phyloP scores from a whole-genome alignment of 2,113 vertebrate species.

The Oxyura jamaicensis region DNA sequence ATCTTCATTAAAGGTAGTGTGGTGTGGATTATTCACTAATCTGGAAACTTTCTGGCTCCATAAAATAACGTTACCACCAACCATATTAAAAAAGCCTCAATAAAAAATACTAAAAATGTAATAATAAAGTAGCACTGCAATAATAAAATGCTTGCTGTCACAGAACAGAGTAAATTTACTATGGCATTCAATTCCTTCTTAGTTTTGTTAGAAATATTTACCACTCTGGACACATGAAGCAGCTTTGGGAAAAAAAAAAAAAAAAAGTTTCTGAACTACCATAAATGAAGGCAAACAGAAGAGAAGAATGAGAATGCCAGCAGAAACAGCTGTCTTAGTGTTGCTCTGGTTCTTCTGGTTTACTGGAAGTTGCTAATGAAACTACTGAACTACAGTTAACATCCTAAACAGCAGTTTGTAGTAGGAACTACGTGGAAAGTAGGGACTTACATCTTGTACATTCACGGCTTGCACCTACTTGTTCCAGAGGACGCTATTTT shows the following conservation, averaged over 20 bases:
- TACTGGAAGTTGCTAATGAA: background rate
- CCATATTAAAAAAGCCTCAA: background rate
- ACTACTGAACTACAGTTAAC: background rate
- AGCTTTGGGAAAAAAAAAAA: background rate
- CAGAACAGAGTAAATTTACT: background rate
- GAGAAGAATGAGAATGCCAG: background rate
- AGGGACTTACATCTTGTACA: background rate
- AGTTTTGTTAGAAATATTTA: background rate
- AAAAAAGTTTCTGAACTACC: background rate
- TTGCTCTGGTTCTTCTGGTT: background rate
- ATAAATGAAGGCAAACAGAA: background rate
- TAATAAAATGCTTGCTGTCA: slow-evolving; percentile 15
- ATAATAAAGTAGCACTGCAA: background rate
- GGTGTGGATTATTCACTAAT: slow-evolving; percentile 51
- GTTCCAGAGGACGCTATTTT: background rate
- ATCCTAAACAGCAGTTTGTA: background rate
- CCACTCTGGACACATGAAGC: background rate
- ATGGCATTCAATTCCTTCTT: background rate
- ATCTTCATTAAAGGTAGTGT: slow-evolving; percentile 63
- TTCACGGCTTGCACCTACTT: background rate
- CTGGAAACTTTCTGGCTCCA: slow-evolving; percentile 31
- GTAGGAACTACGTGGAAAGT: background rate
- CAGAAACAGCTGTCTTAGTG: background rate
- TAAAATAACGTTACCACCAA: slow-evolving; percentile 38
- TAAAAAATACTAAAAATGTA: background rate